These are phyloP conservation scores for Apodemia mormo DNA, from an alignment of 2,888 invertebrate species.

Conservation along the genomic window DNA sequence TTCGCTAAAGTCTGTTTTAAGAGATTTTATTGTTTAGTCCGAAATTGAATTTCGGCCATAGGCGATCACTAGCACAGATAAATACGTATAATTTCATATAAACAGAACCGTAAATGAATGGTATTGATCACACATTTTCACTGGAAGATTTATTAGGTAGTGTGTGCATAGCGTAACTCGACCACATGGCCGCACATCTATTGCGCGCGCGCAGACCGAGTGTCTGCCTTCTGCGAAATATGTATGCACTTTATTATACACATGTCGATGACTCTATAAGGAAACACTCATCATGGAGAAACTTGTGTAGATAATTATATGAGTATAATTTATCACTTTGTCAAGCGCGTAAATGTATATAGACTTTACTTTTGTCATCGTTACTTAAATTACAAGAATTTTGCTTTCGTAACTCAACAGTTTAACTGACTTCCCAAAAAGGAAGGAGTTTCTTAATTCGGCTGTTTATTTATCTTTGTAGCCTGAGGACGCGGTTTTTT, in stretches of 20 bases:
- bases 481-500: no score
- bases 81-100: no score
- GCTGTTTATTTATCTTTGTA: no score
- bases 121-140: constrained; percentile 14
- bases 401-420: no score
- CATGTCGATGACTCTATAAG: constrained; percentile 33
- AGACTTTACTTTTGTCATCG: neutral
- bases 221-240: constrained; percentile 63
- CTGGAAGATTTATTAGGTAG: constrained; percentile 9
- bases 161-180: constrained; percentile 33
- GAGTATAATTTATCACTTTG: constrained; percentile 11
- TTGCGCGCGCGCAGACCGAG: constrained; percentile 59
- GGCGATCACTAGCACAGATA: no score
- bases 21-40: no score
- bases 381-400: no score
- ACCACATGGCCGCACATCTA: constrained; percentile 45
- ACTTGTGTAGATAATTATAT: constrained; percentile 16
- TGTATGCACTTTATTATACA: constrained; percentile 39
- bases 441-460: no score
- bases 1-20: no score
- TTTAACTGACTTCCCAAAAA: no score
- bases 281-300: constrained; percentile 25
- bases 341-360: neutral
- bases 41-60: no score
- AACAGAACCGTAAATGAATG: neutral